Evolutionary conservation across 2,888 invertebrate species (phyloP).

Genomic region (Stenodema calcarata): DNA sequence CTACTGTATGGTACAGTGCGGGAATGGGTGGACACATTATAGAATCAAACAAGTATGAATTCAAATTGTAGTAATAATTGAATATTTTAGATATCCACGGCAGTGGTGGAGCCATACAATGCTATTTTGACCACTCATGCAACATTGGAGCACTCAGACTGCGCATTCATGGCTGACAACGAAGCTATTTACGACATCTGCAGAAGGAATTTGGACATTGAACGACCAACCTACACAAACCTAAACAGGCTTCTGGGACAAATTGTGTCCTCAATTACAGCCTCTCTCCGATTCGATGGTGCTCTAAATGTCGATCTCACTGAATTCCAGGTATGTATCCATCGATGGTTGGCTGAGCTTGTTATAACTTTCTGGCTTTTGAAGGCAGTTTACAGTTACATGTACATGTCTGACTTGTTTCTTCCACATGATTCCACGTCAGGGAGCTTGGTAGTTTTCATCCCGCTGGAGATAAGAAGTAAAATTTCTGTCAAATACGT

Average conservation of each 20-base stretch:
- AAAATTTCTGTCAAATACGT: no score
- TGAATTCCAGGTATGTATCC: constrained; percentile 74
- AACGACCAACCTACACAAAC: constrained; percentile 95
- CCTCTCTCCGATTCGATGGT: constrained; percentile 90
- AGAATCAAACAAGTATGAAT: no score
- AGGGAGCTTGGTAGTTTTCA: no score
- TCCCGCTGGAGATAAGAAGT: no score
- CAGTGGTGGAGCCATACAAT: constrained; percentile 69
- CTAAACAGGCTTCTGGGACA: constrained; percentile 94
- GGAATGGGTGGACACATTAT: no score
- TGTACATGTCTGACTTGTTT: no score
- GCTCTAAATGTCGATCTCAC: constrained; percentile 91
- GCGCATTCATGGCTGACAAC: constrained; percentile 69
- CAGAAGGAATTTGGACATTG: constrained; percentile 92
- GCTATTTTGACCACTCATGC: constrained; percentile 71
- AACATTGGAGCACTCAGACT: constrained; percentile 70
- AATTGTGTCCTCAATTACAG: constrained; percentile 90
- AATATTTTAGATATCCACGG: constrained; percentile 63
- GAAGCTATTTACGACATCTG: constrained; percentile 81
- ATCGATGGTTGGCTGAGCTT: no score
- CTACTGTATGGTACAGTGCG: no score
- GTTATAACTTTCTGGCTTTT: no score
- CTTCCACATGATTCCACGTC: no score
- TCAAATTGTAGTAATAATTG: neutral
- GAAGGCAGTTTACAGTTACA: no score